Conservation (phyloP, 2,113 vertebrate genomes). For the Herpetotheres cachinnans region DNA sequence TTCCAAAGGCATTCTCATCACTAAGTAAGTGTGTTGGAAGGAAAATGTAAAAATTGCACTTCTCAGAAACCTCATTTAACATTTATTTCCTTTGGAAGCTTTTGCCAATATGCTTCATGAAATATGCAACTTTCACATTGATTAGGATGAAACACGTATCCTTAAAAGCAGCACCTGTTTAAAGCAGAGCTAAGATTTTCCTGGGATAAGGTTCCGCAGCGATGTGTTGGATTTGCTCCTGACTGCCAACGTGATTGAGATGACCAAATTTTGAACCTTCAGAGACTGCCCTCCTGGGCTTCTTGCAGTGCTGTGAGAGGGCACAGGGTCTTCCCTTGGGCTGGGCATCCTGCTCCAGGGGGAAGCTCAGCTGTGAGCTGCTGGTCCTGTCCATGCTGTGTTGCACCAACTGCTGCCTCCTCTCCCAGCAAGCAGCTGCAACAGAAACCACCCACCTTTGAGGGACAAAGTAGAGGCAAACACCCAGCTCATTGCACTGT, state of each 20-base stretch:
- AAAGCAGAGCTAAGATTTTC: not conserved
- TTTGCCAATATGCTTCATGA: not conserved
- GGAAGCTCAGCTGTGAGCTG: not conserved
- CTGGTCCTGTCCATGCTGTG: not conserved
- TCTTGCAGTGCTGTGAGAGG: not conserved
- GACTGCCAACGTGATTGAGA: not conserved
- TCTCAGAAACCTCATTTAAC: not conserved
- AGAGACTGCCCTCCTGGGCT: not conserved
- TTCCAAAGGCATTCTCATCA: not conserved
- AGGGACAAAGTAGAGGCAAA: not conserved
- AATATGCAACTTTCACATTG: not conserved
- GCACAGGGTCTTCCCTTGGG: not conserved
- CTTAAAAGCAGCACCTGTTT: not conserved
- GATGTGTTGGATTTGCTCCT: not conserved
- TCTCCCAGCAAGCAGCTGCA: not conserved
- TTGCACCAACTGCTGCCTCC: not conserved
- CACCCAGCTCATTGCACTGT: rapidly evolving
- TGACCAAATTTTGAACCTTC: not conserved
- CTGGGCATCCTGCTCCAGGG: not conserved
- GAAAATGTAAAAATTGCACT: not conserved
- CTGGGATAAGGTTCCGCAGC: not conserved
- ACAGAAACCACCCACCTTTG: not conserved
- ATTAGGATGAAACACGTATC: not conserved
- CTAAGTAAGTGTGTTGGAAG: not conserved
- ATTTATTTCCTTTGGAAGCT: not conserved